These are phyloP conservation scores for Dasyurus viverrinus DNA, from an alignment of 2,113 vertebrate species.

Conservation along the genomic window DNA sequence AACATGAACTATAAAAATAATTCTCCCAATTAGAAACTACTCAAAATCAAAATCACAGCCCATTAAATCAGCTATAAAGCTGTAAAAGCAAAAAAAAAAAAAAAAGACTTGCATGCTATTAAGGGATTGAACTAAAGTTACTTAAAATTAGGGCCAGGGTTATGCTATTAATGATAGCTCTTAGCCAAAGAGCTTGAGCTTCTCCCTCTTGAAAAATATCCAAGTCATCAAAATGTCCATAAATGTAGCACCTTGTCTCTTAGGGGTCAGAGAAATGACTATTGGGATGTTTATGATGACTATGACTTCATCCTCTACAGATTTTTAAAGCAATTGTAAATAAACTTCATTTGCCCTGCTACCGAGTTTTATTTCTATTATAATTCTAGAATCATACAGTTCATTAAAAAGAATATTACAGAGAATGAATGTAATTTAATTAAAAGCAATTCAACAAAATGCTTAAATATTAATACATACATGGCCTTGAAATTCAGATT, in stretches of 20 bases:
- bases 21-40: slow-evolving; percentile 62
- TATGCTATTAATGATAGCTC: slow-evolving; percentile 54
- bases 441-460: background rate
- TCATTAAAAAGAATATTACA: background rate
- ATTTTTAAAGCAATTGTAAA: slow-evolving; percentile 20
- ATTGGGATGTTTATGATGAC: slow-evolving; percentile 50
- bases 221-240: slow-evolving; percentile 39
- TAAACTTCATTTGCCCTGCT: slow-evolving; percentile 29
- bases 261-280: slow-evolving; percentile 22
- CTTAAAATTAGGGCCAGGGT: background rate
- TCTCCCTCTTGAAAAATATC: background rate
- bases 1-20: slow-evolving; percentile 49
- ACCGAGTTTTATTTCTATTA: slow-evolving; percentile 7
- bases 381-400: background rate
- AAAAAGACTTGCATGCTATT: background rate
- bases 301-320: slow-evolving; percentile 19
- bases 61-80: slow-evolving; percentile 33
- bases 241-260: slow-evolving; percentile 31
- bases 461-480: background rate
- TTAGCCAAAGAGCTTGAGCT: slow-evolving; percentile 9
- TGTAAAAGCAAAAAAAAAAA: background rate
- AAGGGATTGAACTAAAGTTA: slow-evolving; percentile 26
- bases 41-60: slow-evolving; percentile 59
- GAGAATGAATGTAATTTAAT: background rate
- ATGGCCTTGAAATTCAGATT: background rate